A percentile compares a stretch with the other conserved stretches of the same genome.
Conservation (phyloP, 2,797 vertebrate species). For the Poliocrania exsul region DNA sequence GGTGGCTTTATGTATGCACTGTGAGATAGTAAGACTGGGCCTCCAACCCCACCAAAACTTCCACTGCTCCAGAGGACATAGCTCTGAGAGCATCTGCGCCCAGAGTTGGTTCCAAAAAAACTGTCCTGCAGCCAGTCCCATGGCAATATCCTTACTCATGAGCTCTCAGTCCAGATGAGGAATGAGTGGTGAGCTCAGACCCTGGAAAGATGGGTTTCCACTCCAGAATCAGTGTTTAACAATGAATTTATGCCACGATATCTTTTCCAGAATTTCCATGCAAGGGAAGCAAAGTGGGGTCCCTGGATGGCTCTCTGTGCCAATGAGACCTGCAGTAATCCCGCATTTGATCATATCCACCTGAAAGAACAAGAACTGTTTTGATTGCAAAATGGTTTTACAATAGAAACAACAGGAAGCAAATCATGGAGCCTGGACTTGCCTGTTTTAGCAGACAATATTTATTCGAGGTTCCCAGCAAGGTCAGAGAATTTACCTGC, state of each 20-base stretch:
- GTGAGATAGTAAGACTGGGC: not conserved
- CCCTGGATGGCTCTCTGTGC: not conserved
- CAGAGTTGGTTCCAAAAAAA: not conserved
- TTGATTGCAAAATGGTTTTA: not conserved
- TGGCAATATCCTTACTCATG: not conserved
- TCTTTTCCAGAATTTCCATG: not conserved
- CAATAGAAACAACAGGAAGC: not conserved
- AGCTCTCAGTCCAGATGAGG: not conserved
- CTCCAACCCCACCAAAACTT: constrained; percentile 55
- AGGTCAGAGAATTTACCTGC: not conserved
- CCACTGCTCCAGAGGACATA: constrained; percentile 59
- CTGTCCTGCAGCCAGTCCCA: not conserved
- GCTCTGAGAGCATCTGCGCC: constrained; percentile 13
- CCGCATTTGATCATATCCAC: not conserved
- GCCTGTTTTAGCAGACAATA: not conserved
- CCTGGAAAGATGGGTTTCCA: not conserved
- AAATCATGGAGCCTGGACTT: not conserved
- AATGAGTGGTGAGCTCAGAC: not conserved
- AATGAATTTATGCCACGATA: not conserved
- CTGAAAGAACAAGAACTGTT: constrained; percentile 10
- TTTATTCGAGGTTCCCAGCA: accelerated
- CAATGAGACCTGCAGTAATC: constrained; percentile 10
- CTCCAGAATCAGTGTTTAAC: not conserved
- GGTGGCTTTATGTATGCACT: not conserved
- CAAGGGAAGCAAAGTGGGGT: not conserved